A percentile compares a stretch with the other conserved stretches of the same genome.
These are phyloP conservation scores for Tamias sibiricus DNA, from an alignment of 2,113 vertebrate genomes.

Conservation along the genomic window DNA sequence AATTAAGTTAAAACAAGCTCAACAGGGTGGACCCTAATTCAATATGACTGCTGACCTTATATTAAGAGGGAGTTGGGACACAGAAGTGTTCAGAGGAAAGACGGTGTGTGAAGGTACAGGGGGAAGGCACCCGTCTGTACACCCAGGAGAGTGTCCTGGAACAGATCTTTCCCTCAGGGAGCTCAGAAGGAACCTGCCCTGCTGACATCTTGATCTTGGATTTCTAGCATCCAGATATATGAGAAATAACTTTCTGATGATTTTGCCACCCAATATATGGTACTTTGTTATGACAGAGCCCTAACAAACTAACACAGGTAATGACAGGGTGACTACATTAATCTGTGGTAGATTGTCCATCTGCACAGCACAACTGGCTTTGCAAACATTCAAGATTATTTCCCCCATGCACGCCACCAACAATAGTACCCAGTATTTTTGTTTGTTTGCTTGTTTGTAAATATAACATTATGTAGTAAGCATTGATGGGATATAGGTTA, in stretches of 20 bases:
- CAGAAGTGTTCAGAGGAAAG: background rate
- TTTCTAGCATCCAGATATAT: background rate
- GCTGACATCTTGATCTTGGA: background rate
- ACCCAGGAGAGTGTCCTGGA: background rate
- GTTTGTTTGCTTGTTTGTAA: too few species aligned
- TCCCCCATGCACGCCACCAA: background rate
- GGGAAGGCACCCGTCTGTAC: background rate
- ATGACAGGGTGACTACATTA: background rate
- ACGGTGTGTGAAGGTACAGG: background rate
- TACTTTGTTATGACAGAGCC: background rate
- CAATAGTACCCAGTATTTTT: background rate
- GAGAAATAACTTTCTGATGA: background rate
- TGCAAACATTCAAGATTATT: background rate
- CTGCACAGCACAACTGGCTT: background rate
- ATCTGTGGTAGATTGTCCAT: background rate
- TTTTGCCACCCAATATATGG: background rate
- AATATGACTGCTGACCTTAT: background rate
- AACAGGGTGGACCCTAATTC: background rate
- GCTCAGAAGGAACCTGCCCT: background rate
- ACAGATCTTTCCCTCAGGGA: fast-evolving
- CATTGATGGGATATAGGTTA: background rate
- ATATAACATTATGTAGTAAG: background rate
- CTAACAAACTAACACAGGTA: background rate
- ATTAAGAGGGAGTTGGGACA: background rate
- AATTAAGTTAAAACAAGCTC: background rate